Percentiles rank a stretch among this genome's conserved stretches.
Evolutionary conservation across 2,113 vertebrate genomes (phyloP).

Genomic region (Electrona antarctica): DNA sequence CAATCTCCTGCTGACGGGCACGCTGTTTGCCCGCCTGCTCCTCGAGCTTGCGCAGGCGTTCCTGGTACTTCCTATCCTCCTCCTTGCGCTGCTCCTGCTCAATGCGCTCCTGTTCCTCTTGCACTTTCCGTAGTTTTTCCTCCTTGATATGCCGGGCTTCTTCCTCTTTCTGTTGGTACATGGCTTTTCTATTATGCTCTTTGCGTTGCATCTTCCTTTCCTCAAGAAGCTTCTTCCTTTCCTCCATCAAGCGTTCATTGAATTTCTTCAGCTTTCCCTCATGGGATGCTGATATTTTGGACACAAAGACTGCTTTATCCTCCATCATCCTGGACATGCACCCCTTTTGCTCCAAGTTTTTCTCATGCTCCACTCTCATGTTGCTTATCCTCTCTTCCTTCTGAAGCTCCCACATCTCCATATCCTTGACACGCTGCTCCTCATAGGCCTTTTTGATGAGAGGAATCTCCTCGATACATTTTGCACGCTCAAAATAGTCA

Average conservation of each 20-base stretch:
- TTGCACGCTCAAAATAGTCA: constrained; percentile 97
- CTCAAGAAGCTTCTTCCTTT: constrained; percentile 88
- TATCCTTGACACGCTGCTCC: constrained; percentile 93
- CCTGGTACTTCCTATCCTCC: constrained; percentile 93
- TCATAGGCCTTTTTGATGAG: constrained; percentile 95
- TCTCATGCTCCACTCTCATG: constrained; percentile 94
- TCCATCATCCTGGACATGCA: constrained; percentile 96
- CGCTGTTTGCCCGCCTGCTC: constrained; percentile 95
- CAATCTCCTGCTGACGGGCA: constrained; percentile 93
- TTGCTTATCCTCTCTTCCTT: constrained; percentile 98
- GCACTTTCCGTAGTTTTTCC: constrained; percentile 93
- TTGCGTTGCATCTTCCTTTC: constrained; percentile 93
- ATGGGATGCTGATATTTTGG: constrained; percentile 90
- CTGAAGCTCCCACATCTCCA: constrained; percentile 98
- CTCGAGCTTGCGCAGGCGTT: constrained; percentile 91
- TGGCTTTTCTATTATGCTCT: constrained; percentile 87
- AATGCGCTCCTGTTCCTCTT: constrained; percentile 89
- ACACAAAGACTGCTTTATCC: constrained; percentile 92
- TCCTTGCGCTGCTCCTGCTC: constrained; percentile 93
- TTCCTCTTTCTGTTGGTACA: constrained; percentile 90
- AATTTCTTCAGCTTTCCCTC: constrained; percentile 93
- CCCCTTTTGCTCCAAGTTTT: constrained; percentile 95
- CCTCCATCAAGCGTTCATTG: constrained; percentile 89
- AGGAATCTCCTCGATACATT: constrained; percentile 97
- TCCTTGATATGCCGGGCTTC: constrained; percentile 91